Base-by-base conservation (phyloP, 2,113 vertebrate species). In the Guaruba guarouba region DNA sequence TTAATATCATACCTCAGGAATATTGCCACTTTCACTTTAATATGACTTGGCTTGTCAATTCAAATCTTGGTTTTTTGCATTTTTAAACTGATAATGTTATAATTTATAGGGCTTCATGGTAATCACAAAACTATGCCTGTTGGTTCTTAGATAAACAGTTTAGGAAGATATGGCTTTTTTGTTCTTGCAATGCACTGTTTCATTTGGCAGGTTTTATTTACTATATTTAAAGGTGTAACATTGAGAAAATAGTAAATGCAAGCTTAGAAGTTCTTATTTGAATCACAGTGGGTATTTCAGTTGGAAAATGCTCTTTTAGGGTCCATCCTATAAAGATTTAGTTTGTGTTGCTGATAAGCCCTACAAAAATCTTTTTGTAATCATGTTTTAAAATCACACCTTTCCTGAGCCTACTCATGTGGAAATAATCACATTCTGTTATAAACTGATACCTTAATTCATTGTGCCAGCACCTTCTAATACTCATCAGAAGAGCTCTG, bases 11-110 rank as follows among this genome's bases (percentile, higher is more conserved):
- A 71, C 88, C 41, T 88, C 41, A 68, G 95, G 81, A 95, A 88
- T 94, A 81, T 92, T 95, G 57, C 79, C 62, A 74, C 83, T 95
- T 91, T 63, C 31, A 48, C 78, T 95, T 94, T 91, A 78, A 73
- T 96, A 95, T 83, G 79, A 64, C 63, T 78, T 89, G 17, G 48
- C 43, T 94, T 93, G 92, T 79, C 57, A 77, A 7, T 88, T 66
- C 76, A 67, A 86, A 63, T 57, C 63, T 92, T 82, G 28, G 6
- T 28, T 70, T 93, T 90, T 86, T 91, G 2, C 67, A 55, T 68
- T 91, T 84, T 93, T 78, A 88, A 88, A 48, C 28, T 90, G 7
- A 35, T 78, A 74, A 43, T 68, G 6, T 54, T 90, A 16, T 28
- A 59, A 75, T 79, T 81, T 86, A 71, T 52, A 91, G 37, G 27